Base-by-base conservation (phyloP, 2,888 invertebrate species). In the Leptinotarsa rubiginosa region DNA sequence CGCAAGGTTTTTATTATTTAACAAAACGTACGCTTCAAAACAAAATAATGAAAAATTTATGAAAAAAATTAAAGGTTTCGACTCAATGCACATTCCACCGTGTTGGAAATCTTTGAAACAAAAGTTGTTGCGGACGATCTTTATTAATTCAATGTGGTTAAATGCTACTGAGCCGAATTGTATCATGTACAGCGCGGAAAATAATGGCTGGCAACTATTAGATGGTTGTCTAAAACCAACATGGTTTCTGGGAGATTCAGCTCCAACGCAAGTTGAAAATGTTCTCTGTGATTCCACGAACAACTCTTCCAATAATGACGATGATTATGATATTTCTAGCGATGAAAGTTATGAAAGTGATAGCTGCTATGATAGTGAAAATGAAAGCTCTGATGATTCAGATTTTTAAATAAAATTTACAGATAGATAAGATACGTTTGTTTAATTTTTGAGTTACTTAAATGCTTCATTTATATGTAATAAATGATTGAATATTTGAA, bases 51-150 rank as follows among this genome's bases (percentile, higher is more conserved):
- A 83, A 69, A 74, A 82, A n/a, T 69, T 20, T 18, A 54, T 76
- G 68, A 81, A 82, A 79, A 79, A 81, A 78, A 77, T 81, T 69
- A 83, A 81, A 81, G 75, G 59, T 25, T 81, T 83, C 56, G 79
- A 83, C 54, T 73, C 65, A 1, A 52, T 52, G 16, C n/a, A 54
- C 31, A 16, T 65, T 54, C 73, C 52, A 62, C 75, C 75, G 62
- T 73, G 72, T 64, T 73, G 72, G 70, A 66, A 20, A 4, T 75
- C 75, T 25, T 67, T 73, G 56, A 47, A 62, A 50, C 49, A 15
- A 49, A 49, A 49, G 66, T 73, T 54, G 15, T n/a, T 54, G n/a
- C 16, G 20, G 18, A 54, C n/a, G 10, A 54, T 54, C 18, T 49
- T 62, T 13, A 66, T 56, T 73, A 70, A 20, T 73, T 75, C 50